Conservation (phyloP, 2,113 vertebrate species). For the Notothenia coriiceps region DNA sequence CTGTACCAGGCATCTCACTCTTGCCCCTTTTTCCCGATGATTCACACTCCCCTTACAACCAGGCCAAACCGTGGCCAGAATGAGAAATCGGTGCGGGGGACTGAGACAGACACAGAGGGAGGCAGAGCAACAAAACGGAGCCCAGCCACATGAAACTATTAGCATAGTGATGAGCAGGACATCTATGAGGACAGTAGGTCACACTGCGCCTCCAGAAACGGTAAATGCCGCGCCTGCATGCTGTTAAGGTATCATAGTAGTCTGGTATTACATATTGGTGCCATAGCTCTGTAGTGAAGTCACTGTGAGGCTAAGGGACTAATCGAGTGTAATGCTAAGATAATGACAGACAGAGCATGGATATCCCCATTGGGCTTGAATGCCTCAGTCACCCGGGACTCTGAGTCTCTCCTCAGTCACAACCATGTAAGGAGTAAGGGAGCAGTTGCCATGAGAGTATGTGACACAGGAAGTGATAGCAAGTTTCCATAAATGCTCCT, state of each 20-base stretch:
- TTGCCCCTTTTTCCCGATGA: constrained; percentile 49
- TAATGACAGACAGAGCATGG: constrained; percentile 40
- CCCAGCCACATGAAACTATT: constrained; percentile 54
- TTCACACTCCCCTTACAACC: constrained; percentile 47
- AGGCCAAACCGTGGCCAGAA: constrained; percentile 47
- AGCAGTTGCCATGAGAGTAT: constrained; percentile 46
- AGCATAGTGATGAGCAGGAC: constrained; percentile 70
- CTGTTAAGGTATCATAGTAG: constrained; percentile 50
- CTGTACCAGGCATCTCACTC: constrained; percentile 50
- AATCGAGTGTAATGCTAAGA: constrained; percentile 31
- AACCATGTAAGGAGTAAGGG: neutral
- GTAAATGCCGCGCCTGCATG: constrained; percentile 53
- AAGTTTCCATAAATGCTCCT: constrained; percentile 54
- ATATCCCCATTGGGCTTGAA: constrained; percentile 46
- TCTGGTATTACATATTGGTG: constrained; percentile 53
- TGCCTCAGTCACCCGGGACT: constrained; percentile 53
- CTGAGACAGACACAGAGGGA: constrained; percentile 35
- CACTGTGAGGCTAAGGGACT: constrained; percentile 44
- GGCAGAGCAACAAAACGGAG: constrained; percentile 39
- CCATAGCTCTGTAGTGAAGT: constrained; percentile 33
- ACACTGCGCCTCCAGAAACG: constrained; percentile 50
- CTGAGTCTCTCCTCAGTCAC: constrained; percentile 17
- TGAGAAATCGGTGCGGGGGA: constrained; percentile 36
- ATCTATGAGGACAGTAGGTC: constrained; percentile 68
- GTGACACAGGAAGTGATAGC: constrained; percentile 61